Conservation (phyloP, 2,113 vertebrate genomes). For the Myotis lucifugus region DNA sequence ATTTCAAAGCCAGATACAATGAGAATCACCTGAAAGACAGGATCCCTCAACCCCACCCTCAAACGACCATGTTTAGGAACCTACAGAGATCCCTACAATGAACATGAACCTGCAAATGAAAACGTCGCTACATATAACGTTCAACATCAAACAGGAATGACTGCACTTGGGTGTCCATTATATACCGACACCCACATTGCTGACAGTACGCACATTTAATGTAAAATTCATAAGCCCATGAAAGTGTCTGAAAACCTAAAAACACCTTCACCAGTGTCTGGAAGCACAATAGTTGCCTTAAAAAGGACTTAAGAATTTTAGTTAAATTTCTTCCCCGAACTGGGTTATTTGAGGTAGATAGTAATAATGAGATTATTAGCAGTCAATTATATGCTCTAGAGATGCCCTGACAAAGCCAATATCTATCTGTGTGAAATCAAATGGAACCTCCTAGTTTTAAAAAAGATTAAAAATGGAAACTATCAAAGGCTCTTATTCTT, state of each 20-base stretch:
- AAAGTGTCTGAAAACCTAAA: constrained; percentile 22
- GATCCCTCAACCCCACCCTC: not conserved
- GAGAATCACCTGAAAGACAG: not conserved
- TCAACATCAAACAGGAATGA: not conserved
- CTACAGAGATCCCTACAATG: not conserved
- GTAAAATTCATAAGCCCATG: not conserved
- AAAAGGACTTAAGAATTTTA: not conserved
- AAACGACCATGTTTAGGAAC: not conserved
- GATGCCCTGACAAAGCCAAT: not conserved
- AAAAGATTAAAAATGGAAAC: not conserved
- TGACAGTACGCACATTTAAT: not conserved
- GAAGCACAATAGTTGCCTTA: not conserved
- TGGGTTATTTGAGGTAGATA: not conserved
- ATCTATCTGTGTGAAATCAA: constrained; percentile 30
- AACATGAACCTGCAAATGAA: not conserved
- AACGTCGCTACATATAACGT: not conserved
- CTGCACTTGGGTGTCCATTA: not conserved
- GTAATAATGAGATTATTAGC: not conserved
- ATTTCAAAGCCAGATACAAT: not conserved
- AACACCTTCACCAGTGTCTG: not conserved
- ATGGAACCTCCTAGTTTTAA: not conserved
- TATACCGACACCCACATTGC: not conserved
- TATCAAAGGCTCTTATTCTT: not conserved
- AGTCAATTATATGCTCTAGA: not conserved
- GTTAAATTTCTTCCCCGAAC: constrained; percentile 18